phyloP scores from a whole-genome alignment of 2,113 vertebrate species.

The Oophaga pumilio region DNA sequence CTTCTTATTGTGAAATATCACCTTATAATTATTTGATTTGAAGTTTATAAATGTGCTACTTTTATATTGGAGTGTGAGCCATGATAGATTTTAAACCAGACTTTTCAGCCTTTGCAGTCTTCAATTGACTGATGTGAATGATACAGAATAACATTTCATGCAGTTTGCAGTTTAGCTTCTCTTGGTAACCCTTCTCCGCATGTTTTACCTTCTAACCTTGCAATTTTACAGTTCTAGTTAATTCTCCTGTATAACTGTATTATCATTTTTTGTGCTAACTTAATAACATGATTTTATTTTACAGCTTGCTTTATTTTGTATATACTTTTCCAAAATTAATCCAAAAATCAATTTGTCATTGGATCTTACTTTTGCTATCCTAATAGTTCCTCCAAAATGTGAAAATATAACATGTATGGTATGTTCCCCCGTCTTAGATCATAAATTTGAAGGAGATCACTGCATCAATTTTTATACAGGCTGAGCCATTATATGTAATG shows the following conservation, averaged over 20 bases:
- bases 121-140: not conserved
- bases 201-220: not conserved
- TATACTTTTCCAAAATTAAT: not conserved
- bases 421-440: too few relatives aligned
- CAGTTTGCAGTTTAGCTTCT: not conserved
- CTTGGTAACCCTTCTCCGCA: not conserved
- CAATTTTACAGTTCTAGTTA: not conserved
- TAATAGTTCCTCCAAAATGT: too few relatives aligned
- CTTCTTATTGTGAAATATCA: not conserved
- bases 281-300: not conserved
- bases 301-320: not conserved
- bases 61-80: not conserved
- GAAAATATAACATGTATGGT: too few relatives aligned
- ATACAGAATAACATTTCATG: conserved; percentile 13
- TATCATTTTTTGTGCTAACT: not conserved
- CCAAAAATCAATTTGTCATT: not conserved
- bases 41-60: not conserved
- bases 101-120: too few relatives aligned
- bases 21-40: not conserved
- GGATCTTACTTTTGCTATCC: too few relatives aligned
- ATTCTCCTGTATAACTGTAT: not conserved
- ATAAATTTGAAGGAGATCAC: too few relatives aligned
- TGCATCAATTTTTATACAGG: too few relatives aligned
- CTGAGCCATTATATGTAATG: too few relatives aligned
- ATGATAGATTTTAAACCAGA: too few relatives aligned